Evolutionary conservation across 2,113 vertebrate genomes (phyloP).

Genomic region (Dicerorhinus sumatrensis): DNA sequence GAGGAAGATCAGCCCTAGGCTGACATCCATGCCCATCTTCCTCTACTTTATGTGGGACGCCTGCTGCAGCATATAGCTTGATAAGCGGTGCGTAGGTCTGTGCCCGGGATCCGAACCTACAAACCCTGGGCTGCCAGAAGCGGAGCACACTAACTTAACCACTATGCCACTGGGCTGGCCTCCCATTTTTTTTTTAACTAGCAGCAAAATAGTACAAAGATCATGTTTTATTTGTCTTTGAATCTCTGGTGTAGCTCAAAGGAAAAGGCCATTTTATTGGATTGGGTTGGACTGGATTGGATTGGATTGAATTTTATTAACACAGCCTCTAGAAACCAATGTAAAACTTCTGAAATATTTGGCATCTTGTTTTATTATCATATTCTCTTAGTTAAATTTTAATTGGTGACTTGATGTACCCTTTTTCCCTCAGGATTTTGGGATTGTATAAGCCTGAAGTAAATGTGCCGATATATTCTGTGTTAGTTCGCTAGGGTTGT

Average conservation of each 20-base stretch:
- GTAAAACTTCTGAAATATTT: constrained; percentile 19
- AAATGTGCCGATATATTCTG: background rate
- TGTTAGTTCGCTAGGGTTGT: background rate
- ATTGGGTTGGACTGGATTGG: background rate
- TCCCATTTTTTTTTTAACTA: background rate
- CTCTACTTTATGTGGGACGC: too few species aligned
- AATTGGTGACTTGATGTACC: background rate
- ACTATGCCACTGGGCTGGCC: too few species aligned
- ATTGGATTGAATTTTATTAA: background rate
- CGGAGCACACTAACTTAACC: too few species aligned
- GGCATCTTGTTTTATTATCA: background rate
- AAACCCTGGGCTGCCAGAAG: too few species aligned
- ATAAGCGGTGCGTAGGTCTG: too few species aligned
- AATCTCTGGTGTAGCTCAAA: background rate
- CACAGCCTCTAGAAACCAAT: background rate
- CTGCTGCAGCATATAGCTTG: too few species aligned
- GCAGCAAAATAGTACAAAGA: background rate
- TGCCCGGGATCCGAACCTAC: too few species aligned
- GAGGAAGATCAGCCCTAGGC: too few species aligned
- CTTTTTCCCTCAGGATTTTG: background rate
- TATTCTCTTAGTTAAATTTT: constrained; percentile 26
- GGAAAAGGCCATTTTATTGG: background rate
- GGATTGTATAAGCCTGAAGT: constrained; percentile 37
- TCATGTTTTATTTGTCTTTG: constrained; percentile 5
- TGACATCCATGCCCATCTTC: too few species aligned